phyloP scores from a whole-genome alignment of 2,797 vertebrate species.

The Eupleurogrammus muticus region DNA sequence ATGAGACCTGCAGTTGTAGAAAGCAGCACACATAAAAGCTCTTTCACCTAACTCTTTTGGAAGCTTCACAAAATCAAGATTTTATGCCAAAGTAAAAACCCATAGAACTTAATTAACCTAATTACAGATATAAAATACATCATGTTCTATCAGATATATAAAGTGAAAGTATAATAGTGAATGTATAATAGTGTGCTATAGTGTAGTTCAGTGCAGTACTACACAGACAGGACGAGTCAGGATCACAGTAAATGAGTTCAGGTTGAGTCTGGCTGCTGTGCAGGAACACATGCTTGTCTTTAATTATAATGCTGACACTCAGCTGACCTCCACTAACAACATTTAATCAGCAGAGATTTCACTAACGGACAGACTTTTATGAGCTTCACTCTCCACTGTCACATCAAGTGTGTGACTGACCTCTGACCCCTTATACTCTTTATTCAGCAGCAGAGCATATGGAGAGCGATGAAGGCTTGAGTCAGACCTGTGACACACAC shows the following conservation, averaged over 20 bases:
- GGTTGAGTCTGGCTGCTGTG: conserved; percentile 69
- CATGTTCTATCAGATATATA: too few relatives aligned
- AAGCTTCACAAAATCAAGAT: too few relatives aligned
- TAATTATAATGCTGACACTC: conserved; percentile 86
- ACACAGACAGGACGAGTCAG: not conserved
- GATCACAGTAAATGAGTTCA: conserved; percentile 8
- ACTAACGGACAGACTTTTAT: conserved; percentile 76
- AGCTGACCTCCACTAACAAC: conserved; percentile 79
- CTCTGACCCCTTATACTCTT: conserved; percentile 1
- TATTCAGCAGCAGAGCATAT: conserved; percentile 1
- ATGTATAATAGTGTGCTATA: too few relatives aligned
- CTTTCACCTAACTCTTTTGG: too few relatives aligned
- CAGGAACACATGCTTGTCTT: conserved; percentile 84
- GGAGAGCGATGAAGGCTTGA: not conserved
- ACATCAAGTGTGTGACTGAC: conserved; percentile 23
- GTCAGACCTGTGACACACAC: not conserved
- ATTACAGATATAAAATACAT: too few relatives aligned
- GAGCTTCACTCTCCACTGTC: conserved; percentile 71
- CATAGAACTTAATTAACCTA: too few relatives aligned
- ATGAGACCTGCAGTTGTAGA: too few relatives aligned
- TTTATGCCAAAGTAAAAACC: too few relatives aligned
- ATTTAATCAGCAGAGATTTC: conserved; percentile 83
- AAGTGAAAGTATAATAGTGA: too few relatives aligned
- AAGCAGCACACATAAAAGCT: too few relatives aligned
- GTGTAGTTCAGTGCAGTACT: too few relatives aligned